These are phyloP conservation scores for Enteromius trimaculatus DNA, from an alignment of 2,797 vertebrate genomes.

Conservation along the genomic window DNA sequence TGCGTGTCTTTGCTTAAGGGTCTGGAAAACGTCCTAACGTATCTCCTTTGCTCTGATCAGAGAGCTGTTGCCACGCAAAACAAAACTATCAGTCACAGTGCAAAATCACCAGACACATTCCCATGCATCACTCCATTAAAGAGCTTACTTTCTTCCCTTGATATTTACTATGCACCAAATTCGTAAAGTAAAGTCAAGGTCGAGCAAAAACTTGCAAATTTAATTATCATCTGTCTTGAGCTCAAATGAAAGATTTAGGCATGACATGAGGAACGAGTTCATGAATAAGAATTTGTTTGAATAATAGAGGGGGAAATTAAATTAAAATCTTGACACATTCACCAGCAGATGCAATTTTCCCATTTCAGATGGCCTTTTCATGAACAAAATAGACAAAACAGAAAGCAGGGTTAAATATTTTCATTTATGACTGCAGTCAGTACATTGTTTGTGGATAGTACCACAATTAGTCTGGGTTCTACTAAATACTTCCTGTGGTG, in stretches of 20 bases:
- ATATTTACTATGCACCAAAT: background rate
- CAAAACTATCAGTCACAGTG: background rate
- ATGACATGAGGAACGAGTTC: constrained; percentile 67
- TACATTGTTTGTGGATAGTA: background rate
- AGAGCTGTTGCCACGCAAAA: constrained; percentile 1
- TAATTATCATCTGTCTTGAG: constrained; percentile 70
- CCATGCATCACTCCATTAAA: constrained; percentile 35
- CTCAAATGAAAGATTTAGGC: constrained; percentile 63
- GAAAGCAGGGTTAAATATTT: constrained; percentile 64
- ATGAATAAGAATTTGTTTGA: constrained; percentile 73
- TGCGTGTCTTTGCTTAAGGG: background rate
- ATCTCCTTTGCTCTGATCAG: constrained; percentile 19
- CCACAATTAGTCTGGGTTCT: no score
- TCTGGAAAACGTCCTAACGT: background rate
- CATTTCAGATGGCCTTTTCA: constrained; percentile 62
- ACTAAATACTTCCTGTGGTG: no score
- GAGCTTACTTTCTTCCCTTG: constrained; percentile 54
- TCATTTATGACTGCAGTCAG: constrained; percentile 24
- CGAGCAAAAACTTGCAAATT: constrained; percentile 60
- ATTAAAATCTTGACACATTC: constrained; percentile 72
- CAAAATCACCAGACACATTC: background rate
- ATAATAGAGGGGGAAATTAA: constrained; percentile 68
- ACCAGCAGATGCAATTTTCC: constrained; percentile 67
- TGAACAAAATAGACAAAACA: constrained; percentile 66
- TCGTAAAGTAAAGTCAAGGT: constrained; percentile 60